Percentiles rank a stretch among this genome's conserved stretches.
These are phyloP conservation scores for Neofelis nebulosa DNA, from an alignment of 2,113 vertebrate genomes.

Conservation along the genomic window DNA sequence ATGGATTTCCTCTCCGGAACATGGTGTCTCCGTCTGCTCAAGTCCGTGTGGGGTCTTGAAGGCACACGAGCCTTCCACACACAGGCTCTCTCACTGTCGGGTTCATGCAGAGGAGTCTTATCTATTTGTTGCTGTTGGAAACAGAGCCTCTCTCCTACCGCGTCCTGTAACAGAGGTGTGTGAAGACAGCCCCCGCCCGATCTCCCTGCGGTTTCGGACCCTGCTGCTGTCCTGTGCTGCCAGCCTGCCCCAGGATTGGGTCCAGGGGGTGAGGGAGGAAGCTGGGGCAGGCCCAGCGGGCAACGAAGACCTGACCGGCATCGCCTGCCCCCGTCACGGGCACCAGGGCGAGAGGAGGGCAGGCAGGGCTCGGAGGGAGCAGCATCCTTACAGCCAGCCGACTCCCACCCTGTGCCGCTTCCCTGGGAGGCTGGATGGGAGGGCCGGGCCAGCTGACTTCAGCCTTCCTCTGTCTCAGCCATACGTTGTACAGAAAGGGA, in stretches of 20 bases:
- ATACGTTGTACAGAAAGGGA: background rate
- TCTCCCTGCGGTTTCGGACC: background rate
- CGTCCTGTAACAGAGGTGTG: accelerated
- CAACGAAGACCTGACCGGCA: background rate
- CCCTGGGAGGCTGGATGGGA: background rate
- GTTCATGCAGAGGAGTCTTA: background rate
- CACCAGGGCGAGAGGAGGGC: background rate
- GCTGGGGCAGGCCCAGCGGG: background rate
- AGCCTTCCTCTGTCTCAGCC: background rate
- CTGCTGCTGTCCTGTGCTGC: background rate
- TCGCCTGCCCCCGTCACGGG: too few relatives aligned
- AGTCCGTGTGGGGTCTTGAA: background rate
- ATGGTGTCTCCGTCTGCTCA: accelerated
- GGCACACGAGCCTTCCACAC: background rate
- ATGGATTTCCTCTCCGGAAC: background rate
- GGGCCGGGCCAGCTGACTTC: background rate
- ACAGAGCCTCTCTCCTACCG: accelerated
- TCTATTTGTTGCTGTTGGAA: background rate
- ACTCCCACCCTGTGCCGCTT: background rate
- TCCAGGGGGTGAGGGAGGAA: background rate
- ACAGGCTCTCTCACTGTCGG: accelerated
- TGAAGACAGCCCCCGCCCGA: background rate
- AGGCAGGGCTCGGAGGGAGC: background rate
- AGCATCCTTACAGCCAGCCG: background rate
- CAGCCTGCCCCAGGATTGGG: background rate